A percentile compares a stretch with the other conserved stretches of the same genome.
Evolutionary conservation across 53 echinoderm and acorn worm species (phyloP).

Genomic region (Paracentrotus lividus): DNA sequence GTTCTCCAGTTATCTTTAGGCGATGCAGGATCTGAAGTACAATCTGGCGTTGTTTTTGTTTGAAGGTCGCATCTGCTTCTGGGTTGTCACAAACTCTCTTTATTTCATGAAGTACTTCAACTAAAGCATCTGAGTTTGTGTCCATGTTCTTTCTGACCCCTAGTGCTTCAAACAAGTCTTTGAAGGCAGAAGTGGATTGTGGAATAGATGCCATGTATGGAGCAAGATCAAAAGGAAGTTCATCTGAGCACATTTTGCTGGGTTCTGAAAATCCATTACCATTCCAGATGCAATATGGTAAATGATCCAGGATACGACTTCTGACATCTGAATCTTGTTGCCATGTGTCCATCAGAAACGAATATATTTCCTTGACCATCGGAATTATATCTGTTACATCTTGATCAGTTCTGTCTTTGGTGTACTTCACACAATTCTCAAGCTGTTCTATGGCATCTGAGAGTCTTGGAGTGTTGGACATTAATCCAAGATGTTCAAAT

Average conservation of each 20-base stretch:
- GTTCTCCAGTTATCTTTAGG: not conserved
- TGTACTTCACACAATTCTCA: not conserved
- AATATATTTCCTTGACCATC: constrained; percentile 57
- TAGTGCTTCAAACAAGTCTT: constrained; percentile 42
- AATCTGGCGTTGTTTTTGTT: constrained; percentile 17
- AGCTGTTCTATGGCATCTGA: constrained; percentile 42
- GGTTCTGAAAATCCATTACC: constrained; percentile 77
- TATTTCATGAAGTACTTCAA: constrained; percentile 40
- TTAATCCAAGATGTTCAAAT: not conserved
- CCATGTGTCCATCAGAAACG: constrained; percentile 40
- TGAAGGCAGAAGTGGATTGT: not conserved
- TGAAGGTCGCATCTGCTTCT: not conserved
- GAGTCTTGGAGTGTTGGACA: not conserved
- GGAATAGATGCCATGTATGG: constrained; percentile 74
- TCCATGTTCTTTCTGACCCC: constrained; percentile 50
- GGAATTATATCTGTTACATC: not conserved
- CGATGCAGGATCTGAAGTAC: constrained; percentile 26
- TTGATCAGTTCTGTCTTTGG: not conserved
- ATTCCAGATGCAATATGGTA: constrained; percentile 76
- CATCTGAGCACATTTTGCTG: constrained; percentile 65
- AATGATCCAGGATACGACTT: not conserved
- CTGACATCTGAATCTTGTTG: not conserved
- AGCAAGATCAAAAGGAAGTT: constrained; percentile 65
- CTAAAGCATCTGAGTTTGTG: constrained; percentile 41
- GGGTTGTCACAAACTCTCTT: not conserved